Base-by-base conservation (phyloP, 2,113 vertebrate genomes). In the Sphyrna mokarran region DNA sequence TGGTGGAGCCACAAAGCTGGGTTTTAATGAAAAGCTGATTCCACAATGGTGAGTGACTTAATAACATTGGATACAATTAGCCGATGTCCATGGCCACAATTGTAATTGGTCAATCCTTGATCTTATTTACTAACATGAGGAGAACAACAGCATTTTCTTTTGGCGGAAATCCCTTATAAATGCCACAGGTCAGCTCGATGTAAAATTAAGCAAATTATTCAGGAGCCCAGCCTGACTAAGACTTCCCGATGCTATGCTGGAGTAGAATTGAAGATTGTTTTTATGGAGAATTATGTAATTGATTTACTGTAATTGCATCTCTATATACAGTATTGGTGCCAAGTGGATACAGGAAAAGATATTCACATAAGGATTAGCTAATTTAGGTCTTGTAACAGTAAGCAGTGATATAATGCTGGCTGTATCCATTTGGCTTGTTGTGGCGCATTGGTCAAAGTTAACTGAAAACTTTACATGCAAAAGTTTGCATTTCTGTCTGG, bases 281-380 rank as follows among this genome's bases (percentile, higher is more conserved):
- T 93, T 37, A 66, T 33, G 63, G 33, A 63, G 89, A 63, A 91
- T 91, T 93, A 18, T 37, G 16, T 68, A 37, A 93, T 93, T 93
- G 89, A 68, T 93, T 93, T 93, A 93, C 89, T 68, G 89, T 93
- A 93, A 93, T 18, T 93, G 89, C 61, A 93, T 93, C 63, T 66
- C 58, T 40, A 66, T 16, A n/a, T 37, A 40, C 13, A 93, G 22
- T 93, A 66, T 66, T 40, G 0, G n/a, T 68, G 89, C 89, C 89
- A 93, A 93, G 61, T 68, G 61, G n/a, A 37, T 93, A 66, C 89
- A 66, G 89, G 89, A 93, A 68, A 37, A 93, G 61, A 63, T 66
- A 37, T 91, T 93, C 89, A 93, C 58, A 93, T 93, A 66, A 37
- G 37, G n/a, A 5, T 83, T 20, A 83, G 58, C 37, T 93, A 37